Evolutionary conservation across 2,888 invertebrate genomes (phyloP), one percentile per base, ranked within the genome.

Genomic region (Acanthopleura granulata): DNA sequence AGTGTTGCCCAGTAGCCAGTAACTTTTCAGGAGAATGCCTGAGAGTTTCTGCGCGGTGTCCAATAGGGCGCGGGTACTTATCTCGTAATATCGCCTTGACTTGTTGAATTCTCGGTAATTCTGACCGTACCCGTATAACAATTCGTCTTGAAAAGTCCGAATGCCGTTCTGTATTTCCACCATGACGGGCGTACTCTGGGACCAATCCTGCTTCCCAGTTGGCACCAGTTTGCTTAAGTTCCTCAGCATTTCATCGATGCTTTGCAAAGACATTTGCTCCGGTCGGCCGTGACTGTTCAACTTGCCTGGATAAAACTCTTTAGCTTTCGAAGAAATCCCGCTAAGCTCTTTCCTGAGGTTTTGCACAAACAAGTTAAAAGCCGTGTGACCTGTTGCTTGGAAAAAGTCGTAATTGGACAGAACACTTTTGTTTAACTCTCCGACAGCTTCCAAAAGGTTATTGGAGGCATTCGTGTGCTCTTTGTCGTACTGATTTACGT

Each of bases 321-420:
- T 69, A 25, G 27, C 30, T 25, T 30, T 69, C 25, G 27, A 16
- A 1, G 27, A 16, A 29, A 69, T 30, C 1, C 18, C 22, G 25
- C 14, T 29, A 16, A 69, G 18, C 18, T 30, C 30, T n/a, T 25
- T 29, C 9, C 30, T 69, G 4, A 69, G 69, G 18, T 69, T 25
- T 18, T 25, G 69, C 14, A 69, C 69, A 29, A 69, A 69, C 18
- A 69, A 29, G 30, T 69, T 69, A 69, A 69, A 69, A 18, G 69
- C 69, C 69, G 30, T 30, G 29, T 69, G 69, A 27, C 69, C 30
- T 18, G 69, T 16, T 18, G 27, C 29, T 69, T 29, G 16, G 29
- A 69, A 69, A 25, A 69, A 69, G 29, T 69, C 18, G 30, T 29
- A 69, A 18, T 69, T 69, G 27, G 27, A 29, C 30, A 29, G 27